A percentile compares a stretch with the other conserved stretches of the same genome.
Evolutionary conservation across 35 echinoderm and acorn worm genomes (phyloP).

Genomic region (Holothuria glaberrima): DNA sequence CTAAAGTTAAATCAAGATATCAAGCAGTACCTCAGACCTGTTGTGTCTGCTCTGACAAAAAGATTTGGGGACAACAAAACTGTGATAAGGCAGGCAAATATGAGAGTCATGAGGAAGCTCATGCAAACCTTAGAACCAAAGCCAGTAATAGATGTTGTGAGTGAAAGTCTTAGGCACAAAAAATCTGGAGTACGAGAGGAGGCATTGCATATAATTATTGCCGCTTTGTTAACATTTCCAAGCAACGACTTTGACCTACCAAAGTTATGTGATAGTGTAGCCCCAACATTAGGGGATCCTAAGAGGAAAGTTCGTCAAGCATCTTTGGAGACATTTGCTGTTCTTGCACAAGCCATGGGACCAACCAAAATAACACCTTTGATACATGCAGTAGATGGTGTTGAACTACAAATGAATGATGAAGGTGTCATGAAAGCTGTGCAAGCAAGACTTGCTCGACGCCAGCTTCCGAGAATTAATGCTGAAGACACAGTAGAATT

Average conservation of each 20-base stretch:
- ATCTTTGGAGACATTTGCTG: constrained; percentile 90
- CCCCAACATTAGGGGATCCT: constrained; percentile 82
- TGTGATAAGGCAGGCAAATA: constrained; percentile 95
- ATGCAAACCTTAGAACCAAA: constrained; percentile 89
- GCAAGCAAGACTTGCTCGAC: constrained; percentile 88
- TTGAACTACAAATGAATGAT: constrained; percentile 92
- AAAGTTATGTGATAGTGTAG: constrained; percentile 72
- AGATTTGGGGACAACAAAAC: constrained; percentile 93
- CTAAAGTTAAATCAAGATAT: constrained; percentile 78
- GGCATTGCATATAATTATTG: constrained; percentile 91
- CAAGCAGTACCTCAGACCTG: constrained; percentile 80
- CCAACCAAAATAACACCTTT: constrained; percentile 88
- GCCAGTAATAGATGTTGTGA: constrained; percentile 75
- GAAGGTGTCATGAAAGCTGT: constrained; percentile 98
- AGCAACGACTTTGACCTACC: constrained; percentile 98
- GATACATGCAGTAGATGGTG: constrained; percentile 91
- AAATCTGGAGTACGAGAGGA: constrained; percentile 95
- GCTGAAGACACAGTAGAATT: constrained; percentile 91
- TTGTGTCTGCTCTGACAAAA: constrained; percentile 88
- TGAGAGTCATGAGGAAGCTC: constrained; percentile 95
- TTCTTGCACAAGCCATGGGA: constrained; percentile 97
- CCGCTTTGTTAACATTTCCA: constrained; percentile 93
- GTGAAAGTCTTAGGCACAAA: constrained; percentile 80
- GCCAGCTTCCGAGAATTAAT: constrained; percentile 85
- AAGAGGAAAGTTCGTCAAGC: constrained; percentile 94